These are phyloP conservation scores for Heteromurus nitidus DNA, from an alignment of 2,888 invertebrate species.

Conservation along the genomic window DNA sequence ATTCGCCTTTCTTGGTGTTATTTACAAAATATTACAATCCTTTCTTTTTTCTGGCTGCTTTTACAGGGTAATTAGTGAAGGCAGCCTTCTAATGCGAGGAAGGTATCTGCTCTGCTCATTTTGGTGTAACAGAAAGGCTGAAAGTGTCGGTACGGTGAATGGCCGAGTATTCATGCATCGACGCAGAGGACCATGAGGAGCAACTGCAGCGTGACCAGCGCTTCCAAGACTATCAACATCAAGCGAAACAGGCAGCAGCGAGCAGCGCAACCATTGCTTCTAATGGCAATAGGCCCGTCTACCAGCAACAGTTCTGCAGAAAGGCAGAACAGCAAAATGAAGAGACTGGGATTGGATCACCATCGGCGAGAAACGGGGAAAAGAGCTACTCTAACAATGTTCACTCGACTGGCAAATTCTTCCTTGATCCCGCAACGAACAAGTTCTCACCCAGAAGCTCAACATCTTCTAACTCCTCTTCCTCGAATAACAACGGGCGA, in stretches of 20 bases:
- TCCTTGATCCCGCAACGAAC: constrained; percentile 60
- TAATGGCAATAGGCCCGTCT: constrained; percentile 16
- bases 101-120: constrained; percentile 48
- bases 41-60: constrained; percentile 34
- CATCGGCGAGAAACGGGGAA: constrained; percentile 64
- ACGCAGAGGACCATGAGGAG: constrained; percentile 70
- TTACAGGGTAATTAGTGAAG: constrained; percentile 57
- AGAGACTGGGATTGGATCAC: constrained; percentile 57
- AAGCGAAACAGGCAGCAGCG: constrained; percentile 19
- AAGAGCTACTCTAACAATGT: constrained; percentile 61
- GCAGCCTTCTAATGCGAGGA: constrained; percentile 46
- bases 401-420: constrained; percentile 61
- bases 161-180: constrained; percentile 71
- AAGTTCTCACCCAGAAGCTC: constrained; percentile 61
- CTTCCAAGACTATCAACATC: constrained; percentile 48
- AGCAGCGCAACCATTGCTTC: constrained; percentile 30
- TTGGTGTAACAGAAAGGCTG: constrained; percentile 58
- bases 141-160: constrained; percentile 71
- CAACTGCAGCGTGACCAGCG: constrained; percentile 67
- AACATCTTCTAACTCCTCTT: constrained; percentile 47
- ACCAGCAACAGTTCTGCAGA: constrained; percentile 49
- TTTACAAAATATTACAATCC: constrained; percentile 18
- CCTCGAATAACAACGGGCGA: constrained; percentile 53
- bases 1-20: constrained; percentile 9
- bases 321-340: constrained; percentile 53